Evolutionary conservation across 2,888 invertebrate genomes (phyloP).

Genomic region (Agrochola macilenta): DNA sequence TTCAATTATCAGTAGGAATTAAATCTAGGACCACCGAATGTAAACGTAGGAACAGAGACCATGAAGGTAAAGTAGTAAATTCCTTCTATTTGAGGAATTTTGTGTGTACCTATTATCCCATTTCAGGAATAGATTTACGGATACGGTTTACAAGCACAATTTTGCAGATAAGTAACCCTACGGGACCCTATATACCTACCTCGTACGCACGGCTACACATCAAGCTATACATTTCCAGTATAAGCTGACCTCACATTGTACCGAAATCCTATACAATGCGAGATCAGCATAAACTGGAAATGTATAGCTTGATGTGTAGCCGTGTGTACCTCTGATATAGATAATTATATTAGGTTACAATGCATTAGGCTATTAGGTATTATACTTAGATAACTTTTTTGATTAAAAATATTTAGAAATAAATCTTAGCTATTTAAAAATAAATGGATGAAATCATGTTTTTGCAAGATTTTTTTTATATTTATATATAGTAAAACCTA

Average conservation of each 20-base stretch:
- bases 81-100: neutral
- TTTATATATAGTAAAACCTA: neutral
- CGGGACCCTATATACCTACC: neutral
- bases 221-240: no score
- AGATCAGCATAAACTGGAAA: no score
- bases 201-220: no score
- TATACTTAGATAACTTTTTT: neutral
- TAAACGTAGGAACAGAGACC: neutral
- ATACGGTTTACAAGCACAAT: neutral
- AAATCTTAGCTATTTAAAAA: neutral
- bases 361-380: neutral
- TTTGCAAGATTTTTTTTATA: neutral
- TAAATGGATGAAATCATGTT: conserved; percentile 8
- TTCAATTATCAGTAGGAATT: neutral
- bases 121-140: neutral
- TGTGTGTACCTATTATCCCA: neutral
- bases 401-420: conserved; percentile 8
- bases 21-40: neutral
- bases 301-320: no score
- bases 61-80: neutral
- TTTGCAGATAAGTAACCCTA: neutral
- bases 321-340: neutral
- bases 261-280: no score
- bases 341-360: neutral
- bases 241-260: no score